Percentiles rank a stretch among this genome's conserved stretches.
Evolutionary conservation across 2,888 invertebrate genomes (phyloP).

Genomic region (Synanthedon tipuliformis): DNA sequence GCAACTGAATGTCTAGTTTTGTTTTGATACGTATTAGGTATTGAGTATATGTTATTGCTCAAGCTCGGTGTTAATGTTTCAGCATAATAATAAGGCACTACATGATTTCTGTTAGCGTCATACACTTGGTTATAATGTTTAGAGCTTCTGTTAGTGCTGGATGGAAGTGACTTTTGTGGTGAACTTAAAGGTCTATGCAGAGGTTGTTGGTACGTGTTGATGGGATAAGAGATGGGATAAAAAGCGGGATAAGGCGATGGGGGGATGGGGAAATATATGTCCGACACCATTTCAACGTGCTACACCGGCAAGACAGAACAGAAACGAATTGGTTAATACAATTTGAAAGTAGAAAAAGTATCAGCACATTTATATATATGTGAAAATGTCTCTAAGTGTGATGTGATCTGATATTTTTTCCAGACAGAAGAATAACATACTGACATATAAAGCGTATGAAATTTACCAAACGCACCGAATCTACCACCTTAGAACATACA

Average conservation of each 20-base stretch:
- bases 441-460: slow-evolving; percentile 22
- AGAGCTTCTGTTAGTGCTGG: slow-evolving; percentile 32
- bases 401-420: neutral
- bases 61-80: slow-evolving; percentile 57
- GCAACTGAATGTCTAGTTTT: slow-evolving; percentile 49
- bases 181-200: slow-evolving; percentile 40
- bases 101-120: slow-evolving; percentile 70
- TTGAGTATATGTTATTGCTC: slow-evolving; percentile 50
- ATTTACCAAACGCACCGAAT: slow-evolving; percentile 50
- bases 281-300: slow-evolving; percentile 82
- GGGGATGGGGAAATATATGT: slow-evolving; percentile 75
- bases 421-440: neutral
- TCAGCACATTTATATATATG: neutral
- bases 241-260: slow-evolving; percentile 57
- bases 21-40: slow-evolving; percentile 29
- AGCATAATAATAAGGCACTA: slow-evolving; percentile 61
- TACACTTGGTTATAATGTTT: slow-evolving; percentile 57
- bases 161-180: slow-evolving; percentile 41
- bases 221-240: slow-evolving; percentile 57
- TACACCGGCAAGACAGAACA: slow-evolving; percentile 69
- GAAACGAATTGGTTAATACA: slow-evolving; percentile 59
- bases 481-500: too few relatives aligned
- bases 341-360: neutral
- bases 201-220: slow-evolving; percentile 56
- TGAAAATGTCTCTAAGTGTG: neutral